Conservation (phyloP, 2,888 invertebrate genomes). For the Himalopsyche kuldschensis region DNA sequence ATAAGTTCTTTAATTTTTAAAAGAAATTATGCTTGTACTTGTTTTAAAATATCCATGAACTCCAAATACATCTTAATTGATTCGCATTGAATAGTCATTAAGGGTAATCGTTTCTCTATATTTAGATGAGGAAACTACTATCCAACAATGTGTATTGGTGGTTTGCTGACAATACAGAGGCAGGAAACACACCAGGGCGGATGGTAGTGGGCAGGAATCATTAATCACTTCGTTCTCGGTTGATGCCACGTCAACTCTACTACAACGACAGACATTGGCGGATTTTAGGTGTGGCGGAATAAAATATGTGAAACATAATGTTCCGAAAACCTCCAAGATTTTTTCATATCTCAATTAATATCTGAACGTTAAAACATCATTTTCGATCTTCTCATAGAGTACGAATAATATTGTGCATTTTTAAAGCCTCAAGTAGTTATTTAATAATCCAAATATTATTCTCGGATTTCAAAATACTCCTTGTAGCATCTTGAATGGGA, state of each 20-base stretch:
- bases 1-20: too few species aligned
- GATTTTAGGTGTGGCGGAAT: background rate
- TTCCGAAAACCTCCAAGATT: too few species aligned
- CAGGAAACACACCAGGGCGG: background rate
- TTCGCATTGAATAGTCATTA: slow-evolving; percentile 20
- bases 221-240: slow-evolving; percentile 21
- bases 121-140: background rate
- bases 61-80: background rate
- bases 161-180: slow-evolving; percentile 5
- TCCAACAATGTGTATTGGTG: background rate
- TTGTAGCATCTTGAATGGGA: too few species aligned
- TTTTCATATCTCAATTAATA: too few species aligned
- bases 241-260: background rate
- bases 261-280: background rate
- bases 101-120: background rate
- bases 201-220: slow-evolving; percentile 10
- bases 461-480: too few species aligned
- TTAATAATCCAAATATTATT: too few species aligned
- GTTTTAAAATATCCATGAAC: too few species aligned
- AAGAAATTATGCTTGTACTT: too few species aligned
- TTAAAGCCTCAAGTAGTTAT: too few species aligned
- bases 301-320: background rate
- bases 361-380: too few species aligned
- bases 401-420: too few species aligned
- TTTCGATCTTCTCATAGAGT: too few species aligned